Percentiles rank a stretch among this genome's conserved stretches.
phyloP scores from a whole-genome alignment of 2,113 vertebrate species.

The Hippocampus zosterae region DNA sequence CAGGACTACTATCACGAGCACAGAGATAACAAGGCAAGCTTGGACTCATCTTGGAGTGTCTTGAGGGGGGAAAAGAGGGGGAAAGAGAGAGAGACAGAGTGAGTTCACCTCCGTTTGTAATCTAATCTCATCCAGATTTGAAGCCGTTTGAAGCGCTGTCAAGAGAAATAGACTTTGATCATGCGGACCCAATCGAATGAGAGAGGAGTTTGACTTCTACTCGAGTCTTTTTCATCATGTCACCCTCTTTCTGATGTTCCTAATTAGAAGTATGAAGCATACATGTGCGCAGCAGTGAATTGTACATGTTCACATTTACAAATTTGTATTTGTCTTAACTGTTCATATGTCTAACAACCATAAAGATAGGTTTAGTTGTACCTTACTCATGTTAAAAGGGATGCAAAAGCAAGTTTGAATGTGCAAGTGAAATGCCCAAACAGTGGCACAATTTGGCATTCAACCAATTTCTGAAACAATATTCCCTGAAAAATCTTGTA shows the following conservation, averaged over 20 bases:
- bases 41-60: constrained; percentile 40
- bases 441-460: not conserved
- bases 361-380: not conserved
- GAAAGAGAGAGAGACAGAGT: constrained; percentile 28
- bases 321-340: not conserved
- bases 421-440: not conserved
- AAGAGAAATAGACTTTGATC: constrained; percentile 71
- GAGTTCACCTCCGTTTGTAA: constrained; percentile 59
- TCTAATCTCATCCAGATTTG: constrained; percentile 68
- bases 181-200: constrained; percentile 67
- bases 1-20: constrained; percentile 25
- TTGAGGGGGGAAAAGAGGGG: constrained; percentile 9
- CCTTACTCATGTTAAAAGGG: not conserved
- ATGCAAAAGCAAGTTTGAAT: not conserved
- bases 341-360: not conserved
- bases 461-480: not conserved
- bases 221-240: constrained; percentile 1
- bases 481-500: not conserved
- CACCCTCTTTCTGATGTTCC: not conserved
- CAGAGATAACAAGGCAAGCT: constrained; percentile 31
- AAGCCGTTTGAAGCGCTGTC: constrained; percentile 75
- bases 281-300: not conserved
- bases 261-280: not conserved
- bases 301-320: not conserved
- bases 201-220: constrained; percentile 31